phyloP scores from a whole-genome alignment of 2,113 vertebrate species.

The Connochaetes taurinus region DNA sequence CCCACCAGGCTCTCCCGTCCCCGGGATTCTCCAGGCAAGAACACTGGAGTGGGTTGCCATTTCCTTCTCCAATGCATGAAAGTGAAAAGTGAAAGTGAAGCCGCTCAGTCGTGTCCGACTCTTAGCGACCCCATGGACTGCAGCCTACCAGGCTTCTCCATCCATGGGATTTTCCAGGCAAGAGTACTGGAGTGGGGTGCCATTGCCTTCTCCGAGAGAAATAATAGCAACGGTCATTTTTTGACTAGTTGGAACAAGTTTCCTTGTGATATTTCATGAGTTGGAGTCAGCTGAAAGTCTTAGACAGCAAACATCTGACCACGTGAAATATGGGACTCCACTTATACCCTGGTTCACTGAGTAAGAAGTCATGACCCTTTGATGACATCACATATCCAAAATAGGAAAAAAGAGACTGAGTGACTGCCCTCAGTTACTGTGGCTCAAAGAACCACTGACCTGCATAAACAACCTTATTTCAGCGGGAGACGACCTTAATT shows the following conservation, averaged over 20 bases:
- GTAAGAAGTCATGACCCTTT: not conserved
- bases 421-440: not conserved
- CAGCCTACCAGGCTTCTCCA: no score
- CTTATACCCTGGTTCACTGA: not conserved
- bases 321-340: not conserved
- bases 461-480: not conserved
- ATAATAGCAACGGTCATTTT: not conserved
- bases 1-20: no score
- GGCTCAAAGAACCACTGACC: not conserved
- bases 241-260: not conserved
- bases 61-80: no score
- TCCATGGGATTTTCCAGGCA: no score
- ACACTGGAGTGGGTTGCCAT: no score
- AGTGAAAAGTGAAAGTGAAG: no score
- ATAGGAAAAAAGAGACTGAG: not conserved
- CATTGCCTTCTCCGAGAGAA: not conserved
- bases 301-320: not conserved
- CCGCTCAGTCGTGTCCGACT: no score
- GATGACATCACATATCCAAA: not conserved
- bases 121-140: no score
- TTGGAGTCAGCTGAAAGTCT: not conserved
- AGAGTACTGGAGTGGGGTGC: no score
- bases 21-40: no score
- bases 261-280: not conserved
- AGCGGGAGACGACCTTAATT: not conserved